Evolutionary conservation across 2,888 invertebrate species (phyloP), one percentile per base, ranked within the genome.

Genomic region (Cantharis rufa): DNA sequence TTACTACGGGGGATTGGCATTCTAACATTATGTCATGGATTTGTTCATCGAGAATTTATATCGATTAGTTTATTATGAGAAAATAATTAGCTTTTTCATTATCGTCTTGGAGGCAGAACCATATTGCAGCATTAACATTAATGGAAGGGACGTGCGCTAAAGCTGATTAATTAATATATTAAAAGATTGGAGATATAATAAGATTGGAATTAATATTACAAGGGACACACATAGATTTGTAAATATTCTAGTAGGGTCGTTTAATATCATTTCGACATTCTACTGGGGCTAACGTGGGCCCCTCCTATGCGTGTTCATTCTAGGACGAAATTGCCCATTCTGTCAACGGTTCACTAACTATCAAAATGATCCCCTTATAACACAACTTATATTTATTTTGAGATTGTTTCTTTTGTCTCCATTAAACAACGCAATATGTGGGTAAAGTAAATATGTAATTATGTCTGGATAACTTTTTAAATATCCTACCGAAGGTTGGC

Each of bases 261-360:
- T 84, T 85, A 84, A 84, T 83, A 83, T 83, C 81, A 78, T 78
- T 75, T 77, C 77, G 78, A 69, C 69, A 70, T 75, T 74, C 15
- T 24, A 32, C 70, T 72, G 69, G 75, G 77, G 48, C 73, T 62
- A 79, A 66, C 64, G 27, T 32, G 78, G 78, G 83, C 82, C 83
- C 83, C 84, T 81, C 83, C 81, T 75, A 81, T 82, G 80, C 81
- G 83, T 86, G 86, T 84, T 82, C 86, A 85, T 82, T 83, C 82
- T 85, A 85, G 83, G 81, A 85, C 84, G 84, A 86, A 86, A 86
- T 86, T 86, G 85, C 85, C 84, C 83, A 86, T 86, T 86, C 84
- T 85, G 85, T 84, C 83, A 84, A 85, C 85, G 86, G 83, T 86
- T 84, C 85, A 86, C 82, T 86, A 85, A 86, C 86, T 84, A 84